Percentiles rank a stretch among this genome's conserved stretches.
These are phyloP conservation scores for Polyodon spathula DNA, from an alignment of 2,113 vertebrate species.

Conservation along the genomic window DNA sequence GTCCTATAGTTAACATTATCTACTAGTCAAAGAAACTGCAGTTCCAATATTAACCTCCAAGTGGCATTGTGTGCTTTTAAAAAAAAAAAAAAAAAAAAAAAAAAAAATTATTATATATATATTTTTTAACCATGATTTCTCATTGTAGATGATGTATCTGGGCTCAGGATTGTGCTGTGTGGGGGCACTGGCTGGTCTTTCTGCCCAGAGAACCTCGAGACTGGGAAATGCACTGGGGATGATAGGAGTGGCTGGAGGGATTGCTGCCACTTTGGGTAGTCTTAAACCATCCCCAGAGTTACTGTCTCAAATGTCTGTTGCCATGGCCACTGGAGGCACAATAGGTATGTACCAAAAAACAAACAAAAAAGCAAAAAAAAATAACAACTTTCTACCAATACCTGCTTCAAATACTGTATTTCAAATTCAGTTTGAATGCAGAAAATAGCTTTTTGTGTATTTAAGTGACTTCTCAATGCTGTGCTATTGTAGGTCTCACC, in stretches of 20 bases:
- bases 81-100: no score
- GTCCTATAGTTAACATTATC: neutral
- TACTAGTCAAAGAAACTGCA: no score
- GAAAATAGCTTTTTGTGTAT: no score
- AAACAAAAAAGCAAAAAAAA: no score
- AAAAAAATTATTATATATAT: no score
- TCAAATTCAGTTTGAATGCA: no score
- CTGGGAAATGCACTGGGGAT: conserved; percentile 55
- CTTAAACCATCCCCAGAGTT: conserved; percentile 56
- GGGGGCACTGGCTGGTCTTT: conserved; percentile 52
- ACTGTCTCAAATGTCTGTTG: conserved; percentile 61
- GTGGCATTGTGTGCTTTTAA: no score
- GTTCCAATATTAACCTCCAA: no score
- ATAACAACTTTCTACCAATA: no score
- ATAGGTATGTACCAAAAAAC: conserved; percentile 32
- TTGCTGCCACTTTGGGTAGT: conserved; percentile 49
- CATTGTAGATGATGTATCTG: conserved; percentile 52
- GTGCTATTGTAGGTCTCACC: conserved; percentile 52
- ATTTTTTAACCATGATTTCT: conserved; percentile 18
- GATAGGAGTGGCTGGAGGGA: conserved; percentile 52
- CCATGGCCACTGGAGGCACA: conserved; percentile 53
- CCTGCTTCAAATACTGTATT: no score
- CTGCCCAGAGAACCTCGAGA: conserved; percentile 50
- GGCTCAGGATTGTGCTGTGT: conserved; percentile 58
- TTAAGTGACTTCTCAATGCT: no score